Evolutionary conservation across 1,140 invertebrate species (phyloP).

Genomic region (Wasmannia auropunctata): DNA sequence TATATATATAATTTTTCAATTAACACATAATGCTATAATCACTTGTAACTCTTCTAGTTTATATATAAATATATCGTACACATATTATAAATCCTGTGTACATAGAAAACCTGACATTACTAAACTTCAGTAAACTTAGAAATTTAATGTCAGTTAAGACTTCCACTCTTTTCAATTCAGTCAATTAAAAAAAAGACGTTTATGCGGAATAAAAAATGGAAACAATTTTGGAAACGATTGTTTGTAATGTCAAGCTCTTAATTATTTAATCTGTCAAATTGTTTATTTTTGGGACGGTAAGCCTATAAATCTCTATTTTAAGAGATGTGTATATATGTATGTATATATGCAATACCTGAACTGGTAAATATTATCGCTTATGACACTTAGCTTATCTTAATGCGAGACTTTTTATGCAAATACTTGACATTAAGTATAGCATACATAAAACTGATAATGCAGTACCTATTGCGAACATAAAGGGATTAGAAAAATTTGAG

Average conservation of each 20-base stretch:
- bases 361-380: slow-evolving; percentile 5
- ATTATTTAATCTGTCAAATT: slow-evolving; percentile 22
- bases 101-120: slow-evolving; percentile 45
- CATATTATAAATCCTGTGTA: neutral
- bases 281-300: slow-evolving; percentile 13
- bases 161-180: neutral
- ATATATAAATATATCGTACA: slow-evolving; percentile 25
- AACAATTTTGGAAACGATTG: neutral
- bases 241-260: slow-evolving; percentile 32
- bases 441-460: slow-evolving; percentile 53
- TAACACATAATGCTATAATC: neutral
- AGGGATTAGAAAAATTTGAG: slow-evolving; percentile 16
- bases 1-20: slow-evolving; percentile 17
- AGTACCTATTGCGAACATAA: slow-evolving; percentile 32
- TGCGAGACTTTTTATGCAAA: slow-evolving; percentile 32
- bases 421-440: slow-evolving; percentile 27
- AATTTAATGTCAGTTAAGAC: slow-evolving; percentile 50
- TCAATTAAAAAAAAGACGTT: neutral
- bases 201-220: neutral
- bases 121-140: neutral
- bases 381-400: slow-evolving; percentile 5
- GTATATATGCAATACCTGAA: slow-evolving; percentile 32
- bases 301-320: slow-evolving; percentile 8
- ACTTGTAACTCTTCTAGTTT: neutral
- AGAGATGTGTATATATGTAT: neutral